Base-by-base conservation (phyloP, 2,888 invertebrate genomes). In the Drosophila lacicola region DNA sequence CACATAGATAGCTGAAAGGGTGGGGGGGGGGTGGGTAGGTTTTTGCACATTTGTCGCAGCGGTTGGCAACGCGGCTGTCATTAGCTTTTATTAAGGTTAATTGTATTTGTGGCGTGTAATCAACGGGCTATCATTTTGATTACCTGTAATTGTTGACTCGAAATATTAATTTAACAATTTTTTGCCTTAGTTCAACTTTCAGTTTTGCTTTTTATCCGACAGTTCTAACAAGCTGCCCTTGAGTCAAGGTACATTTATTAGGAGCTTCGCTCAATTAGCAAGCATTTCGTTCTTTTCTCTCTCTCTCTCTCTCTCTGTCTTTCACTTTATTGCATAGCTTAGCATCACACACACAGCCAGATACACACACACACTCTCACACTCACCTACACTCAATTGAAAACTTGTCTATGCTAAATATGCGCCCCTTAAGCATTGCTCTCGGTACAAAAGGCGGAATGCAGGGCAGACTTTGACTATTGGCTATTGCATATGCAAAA, bases 1-100 rank as follows among this genome's bases (percentile, higher is more conserved):
- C 46, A 51, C 49, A 58, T 36, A 55, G 19, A 50, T 17, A 36
- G 34, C 14, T 33, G 42, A 34, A 19, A 14, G 0, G 11, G 11
- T 10, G 14, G 46, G 29, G 11, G 33, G 17, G 13, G 46, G 33
- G 11, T 33, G 33, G n/a, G n/a, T n/a, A n/a, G n/a, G n/a, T n/a
- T 73, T 82, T 69, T 61, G 75, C 68, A 73, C 77, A 74, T 82
- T 81, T 78, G 69, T 70, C 73, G 64, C 73, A 39, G 63, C 34
- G 65, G 70, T 61, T 74, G 71, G 72, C 70, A 62, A 39, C 42
- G 61, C 69, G 54, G 47, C 50, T 54, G 71, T 64, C 68, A 75
- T 82, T 85, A 65, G 78, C 65, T 62, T 73, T 71, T 70, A 74
- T 85, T 66, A 60, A 72, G 47, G 58, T 56, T 80, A 83, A 83